Percentiles rank a stretch among this genome's conserved stretches.
These are phyloP conservation scores for Tenthredo scrophulariae DNA, from an alignment of 2,888 invertebrate species.

Conservation along the genomic window DNA sequence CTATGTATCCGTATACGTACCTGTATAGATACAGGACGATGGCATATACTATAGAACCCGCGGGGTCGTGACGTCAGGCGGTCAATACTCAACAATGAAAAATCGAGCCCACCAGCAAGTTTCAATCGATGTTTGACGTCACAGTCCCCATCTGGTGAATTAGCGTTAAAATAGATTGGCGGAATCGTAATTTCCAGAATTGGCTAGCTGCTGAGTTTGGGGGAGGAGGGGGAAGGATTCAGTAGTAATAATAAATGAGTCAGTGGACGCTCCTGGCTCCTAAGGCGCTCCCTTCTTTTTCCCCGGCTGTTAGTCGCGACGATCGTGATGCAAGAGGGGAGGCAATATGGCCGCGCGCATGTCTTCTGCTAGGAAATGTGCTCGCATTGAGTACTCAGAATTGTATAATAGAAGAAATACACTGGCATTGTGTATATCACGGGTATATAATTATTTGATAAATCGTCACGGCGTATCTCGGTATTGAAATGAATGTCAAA, in stretches of 20 bases:
- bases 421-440: slow-evolving; percentile 20
- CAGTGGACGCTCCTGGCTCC: slow-evolving; percentile 58
- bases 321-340: slow-evolving; percentile 43
- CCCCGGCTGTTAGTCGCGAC: slow-evolving; percentile 2
- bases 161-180: slow-evolving; percentile 1
- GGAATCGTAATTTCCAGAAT: slow-evolving; percentile 23
- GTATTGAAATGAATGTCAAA: not conserved
- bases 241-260: slow-evolving; percentile 62
- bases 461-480: not conserved
- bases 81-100: slow-evolving; percentile 47
- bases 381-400: slow-evolving; percentile 18
- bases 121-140: slow-evolving; percentile 5
- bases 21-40: not conserved
- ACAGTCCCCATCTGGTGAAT: not conserved
- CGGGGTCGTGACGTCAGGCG: slow-evolving; percentile 33
- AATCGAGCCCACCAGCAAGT: not conserved
- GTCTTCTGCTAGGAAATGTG: slow-evolving; percentile 53
- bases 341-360: slow-evolving; percentile 49
- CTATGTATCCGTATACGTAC: not conserved
- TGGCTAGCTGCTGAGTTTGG: slow-evolving; percentile 54
- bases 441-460: slow-evolving; percentile 18
- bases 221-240: slow-evolving; percentile 43
- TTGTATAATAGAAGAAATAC: not conserved
- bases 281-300: slow-evolving; percentile 25
- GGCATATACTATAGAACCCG: not conserved